phyloP scores from a whole-genome alignment of 2,888 invertebrate genomes.

The Ormyrus thymus region DNA sequence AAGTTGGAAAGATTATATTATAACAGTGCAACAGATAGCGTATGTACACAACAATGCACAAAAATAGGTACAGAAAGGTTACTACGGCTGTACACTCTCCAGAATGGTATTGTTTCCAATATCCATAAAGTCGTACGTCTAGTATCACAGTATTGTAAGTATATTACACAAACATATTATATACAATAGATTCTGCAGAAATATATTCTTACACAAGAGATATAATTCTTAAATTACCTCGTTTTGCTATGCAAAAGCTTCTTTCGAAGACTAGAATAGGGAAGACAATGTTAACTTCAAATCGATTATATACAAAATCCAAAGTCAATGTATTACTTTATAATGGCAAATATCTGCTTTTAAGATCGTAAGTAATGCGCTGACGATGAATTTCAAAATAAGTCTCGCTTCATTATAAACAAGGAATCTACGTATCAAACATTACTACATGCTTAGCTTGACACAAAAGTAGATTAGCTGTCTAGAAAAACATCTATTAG shows the following conservation, averaged over 20 bases:
- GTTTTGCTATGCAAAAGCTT: conserved; percentile 33
- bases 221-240: conserved; percentile 29
- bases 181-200: conserved; percentile 10
- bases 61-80: conserved; percentile 18
- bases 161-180: conserved; percentile 27
- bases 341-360: background rate
- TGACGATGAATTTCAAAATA: conserved; percentile 32
- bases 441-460: conserved; percentile 45
- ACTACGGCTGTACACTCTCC: conserved; percentile 58
- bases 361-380: background rate
- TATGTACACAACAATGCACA: conserved; percentile 39
- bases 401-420: conserved; percentile 25
- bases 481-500: conserved; percentile 62
- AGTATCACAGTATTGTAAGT: conserved; percentile 19
- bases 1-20: background rate
- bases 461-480: conserved; percentile 47
- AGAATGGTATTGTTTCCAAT: conserved; percentile 62
- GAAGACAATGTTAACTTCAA: conserved; percentile 25
- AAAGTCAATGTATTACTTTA: conserved; percentile 17
- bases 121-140: conserved; percentile 20
- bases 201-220: conserved; percentile 16
- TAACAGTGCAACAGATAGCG: conserved; percentile 47
- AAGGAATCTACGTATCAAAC: conserved; percentile 33
- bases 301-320: conserved; percentile 12
- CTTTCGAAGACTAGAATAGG: conserved; percentile 37